Evolutionary conservation across 37 sponge, comb jelly and placozoan species (phyloP).

Genomic region (Trichoplax adhaerens): DNA sequence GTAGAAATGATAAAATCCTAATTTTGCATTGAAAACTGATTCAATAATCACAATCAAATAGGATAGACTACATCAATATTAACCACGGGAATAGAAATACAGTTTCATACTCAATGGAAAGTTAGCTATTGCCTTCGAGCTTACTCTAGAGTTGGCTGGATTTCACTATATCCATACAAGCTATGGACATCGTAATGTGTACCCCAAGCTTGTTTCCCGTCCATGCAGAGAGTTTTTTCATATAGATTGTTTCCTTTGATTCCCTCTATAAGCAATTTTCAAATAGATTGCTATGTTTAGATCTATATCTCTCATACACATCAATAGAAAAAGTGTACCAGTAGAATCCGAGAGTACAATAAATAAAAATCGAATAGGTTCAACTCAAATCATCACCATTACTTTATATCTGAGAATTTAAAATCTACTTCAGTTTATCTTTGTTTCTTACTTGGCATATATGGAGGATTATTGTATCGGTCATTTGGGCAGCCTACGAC

Average conservation of each 20-base stretch:
- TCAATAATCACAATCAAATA: no score
- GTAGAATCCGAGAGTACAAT: no score
- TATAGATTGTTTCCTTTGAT: conserved; percentile 7
- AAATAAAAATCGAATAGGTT: no score
- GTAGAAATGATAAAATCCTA: no score
- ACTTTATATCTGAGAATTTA: no score
- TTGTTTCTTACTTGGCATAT: conserved; percentile 12
- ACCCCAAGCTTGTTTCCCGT: conserved; percentile 22
- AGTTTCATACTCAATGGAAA: no score
- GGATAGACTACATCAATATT: no score
- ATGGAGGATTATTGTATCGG: conserved; percentile 33
- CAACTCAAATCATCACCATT: no score
- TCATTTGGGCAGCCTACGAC: conserved; percentile 29
- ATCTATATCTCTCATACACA: conserved; percentile 1
- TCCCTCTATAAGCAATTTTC: neutral
- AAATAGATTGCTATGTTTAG: conserved; percentile 1
- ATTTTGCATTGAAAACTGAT: no score
- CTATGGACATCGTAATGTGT: conserved; percentile 68
- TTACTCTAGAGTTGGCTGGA: conserved; percentile 24
- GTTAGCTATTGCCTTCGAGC: neutral
- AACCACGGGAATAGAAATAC: no score
- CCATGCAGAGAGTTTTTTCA: conserved; percentile 59
- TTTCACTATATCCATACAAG: conserved; percentile 65
- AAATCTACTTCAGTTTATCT: no score
- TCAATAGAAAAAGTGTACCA: neutral